phyloP scores from a whole-genome alignment of 2,113 vertebrate species.

The Eretmochelys imbricata region DNA sequence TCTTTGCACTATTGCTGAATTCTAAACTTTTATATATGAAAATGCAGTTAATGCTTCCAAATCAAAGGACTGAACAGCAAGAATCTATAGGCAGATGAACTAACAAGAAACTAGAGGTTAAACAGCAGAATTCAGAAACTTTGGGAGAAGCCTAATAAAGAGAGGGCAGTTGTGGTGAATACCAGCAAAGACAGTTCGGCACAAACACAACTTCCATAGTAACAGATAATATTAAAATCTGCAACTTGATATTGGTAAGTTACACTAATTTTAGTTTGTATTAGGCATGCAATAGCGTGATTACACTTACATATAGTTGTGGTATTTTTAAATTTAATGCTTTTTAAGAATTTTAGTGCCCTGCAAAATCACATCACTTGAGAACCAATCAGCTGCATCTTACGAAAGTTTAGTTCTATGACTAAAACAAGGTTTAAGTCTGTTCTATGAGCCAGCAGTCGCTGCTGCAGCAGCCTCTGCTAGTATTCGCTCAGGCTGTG shows the following conservation, averaged over 20 bases:
- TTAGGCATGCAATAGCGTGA: slow-evolving; percentile 90
- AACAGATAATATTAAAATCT: slow-evolving; percentile 78
- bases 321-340: slow-evolving; percentile 42
- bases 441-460: not conserved
- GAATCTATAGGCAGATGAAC: slow-evolving; percentile 48
- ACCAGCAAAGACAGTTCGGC: slow-evolving; percentile 81
- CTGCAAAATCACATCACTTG: slow-evolving; percentile 73
- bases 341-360: slow-evolving; percentile 73
- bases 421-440: slow-evolving; percentile 75
- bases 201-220: slow-evolving; percentile 83
- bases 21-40: not conserved
- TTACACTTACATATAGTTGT: slow-evolving; percentile 82
- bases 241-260: slow-evolving; percentile 73
- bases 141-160: slow-evolving; percentile 75
- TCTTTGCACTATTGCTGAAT: slow-evolving; percentile 45
- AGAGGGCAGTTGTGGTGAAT: slow-evolving; percentile 73
- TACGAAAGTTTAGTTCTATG: slow-evolving; percentile 74
- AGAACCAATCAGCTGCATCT: slow-evolving; percentile 69
- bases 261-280: slow-evolving; percentile 79
- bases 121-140: slow-evolving; percentile 65
- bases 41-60: slow-evolving; percentile 1
- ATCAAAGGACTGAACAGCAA: slow-evolving; percentile 43
- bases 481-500: slow-evolving; percentile 91
- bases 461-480: not conserved
- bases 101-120: slow-evolving; percentile 52